Conservation (phyloP, 2,888 invertebrate species). For the Ramazzottius varieornatus region DNA sequence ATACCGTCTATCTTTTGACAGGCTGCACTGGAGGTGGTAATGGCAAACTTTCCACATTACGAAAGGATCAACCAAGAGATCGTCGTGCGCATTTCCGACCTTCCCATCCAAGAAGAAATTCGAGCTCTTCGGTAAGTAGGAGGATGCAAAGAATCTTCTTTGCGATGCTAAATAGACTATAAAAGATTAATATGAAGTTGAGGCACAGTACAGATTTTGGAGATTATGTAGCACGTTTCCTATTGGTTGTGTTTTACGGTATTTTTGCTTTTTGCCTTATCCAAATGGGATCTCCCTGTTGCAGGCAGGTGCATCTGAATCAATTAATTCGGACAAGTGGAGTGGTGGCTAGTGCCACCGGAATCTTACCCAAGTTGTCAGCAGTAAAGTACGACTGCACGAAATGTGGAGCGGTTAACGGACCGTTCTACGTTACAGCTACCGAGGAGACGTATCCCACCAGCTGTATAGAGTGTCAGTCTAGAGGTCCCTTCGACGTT, state of each 20-base stretch:
- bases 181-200: constrained; percentile 2
- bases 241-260: neutral
- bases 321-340: constrained; percentile 75
- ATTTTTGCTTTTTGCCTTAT: constrained; percentile 6
- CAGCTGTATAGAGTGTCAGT: constrained; percentile 92
- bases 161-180: neutral
- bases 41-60: constrained; percentile 81
- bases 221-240: neutral
- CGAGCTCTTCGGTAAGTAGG: constrained; percentile 45
- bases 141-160: neutral
- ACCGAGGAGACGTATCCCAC: constrained; percentile 78
- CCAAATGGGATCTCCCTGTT: constrained; percentile 5
- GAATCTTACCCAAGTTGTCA: constrained; percentile 75
- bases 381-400: constrained; percentile 90
- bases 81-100: constrained; percentile 71
- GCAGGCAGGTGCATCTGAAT: constrained; percentile 40
- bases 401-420: constrained; percentile 74
- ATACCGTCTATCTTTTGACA: constrained; percentile 15
- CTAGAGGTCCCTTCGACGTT: constrained; percentile 74
- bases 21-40: constrained; percentile 40
- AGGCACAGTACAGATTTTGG: neutral
- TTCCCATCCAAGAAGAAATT: constrained; percentile 82
- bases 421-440: constrained; percentile 82
- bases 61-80: constrained; percentile 75
- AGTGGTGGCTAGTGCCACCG: constrained; percentile 82